phyloP scores from a whole-genome alignment of 1,140 invertebrate genomes.

The Solenopsis fugax region DNA sequence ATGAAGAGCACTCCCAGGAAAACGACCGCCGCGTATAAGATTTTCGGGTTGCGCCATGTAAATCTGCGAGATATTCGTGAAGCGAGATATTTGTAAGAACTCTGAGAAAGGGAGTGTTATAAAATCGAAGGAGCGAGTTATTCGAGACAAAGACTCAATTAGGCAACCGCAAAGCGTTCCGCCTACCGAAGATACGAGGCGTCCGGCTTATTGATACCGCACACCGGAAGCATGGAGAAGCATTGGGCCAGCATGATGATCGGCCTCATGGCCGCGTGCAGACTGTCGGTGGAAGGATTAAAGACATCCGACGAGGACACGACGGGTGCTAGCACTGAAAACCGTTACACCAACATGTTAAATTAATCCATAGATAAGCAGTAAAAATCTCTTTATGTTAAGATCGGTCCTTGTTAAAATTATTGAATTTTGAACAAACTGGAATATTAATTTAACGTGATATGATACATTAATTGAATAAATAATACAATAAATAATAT shows the following conservation, averaged over 20 bases:
- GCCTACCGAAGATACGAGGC: slow-evolving; percentile 82
- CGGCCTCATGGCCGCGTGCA: slow-evolving; percentile 84
- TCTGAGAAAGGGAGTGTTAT: not conserved
- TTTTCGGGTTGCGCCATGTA: slow-evolving; percentile 83
- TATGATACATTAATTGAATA: no score
- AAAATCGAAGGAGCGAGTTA: not conserved
- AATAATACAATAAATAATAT: no score
- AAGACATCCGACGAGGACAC: slow-evolving; percentile 24
- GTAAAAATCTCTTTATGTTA: no score
- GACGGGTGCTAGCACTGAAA: slow-evolving; percentile 75
- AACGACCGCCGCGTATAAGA: slow-evolving; percentile 81
- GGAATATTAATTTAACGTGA: no score
- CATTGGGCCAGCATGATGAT: slow-evolving; percentile 85
- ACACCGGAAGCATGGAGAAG: slow-evolving; percentile 86
- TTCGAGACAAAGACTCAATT: not conserved
- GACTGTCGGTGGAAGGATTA: slow-evolving; percentile 76
- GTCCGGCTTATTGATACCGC: slow-evolving; percentile 82
- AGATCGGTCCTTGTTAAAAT: no score
- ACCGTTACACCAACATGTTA: not conserved
- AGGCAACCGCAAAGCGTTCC: not conserved
- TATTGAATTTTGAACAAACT: no score
- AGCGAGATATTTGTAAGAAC: not conserved
- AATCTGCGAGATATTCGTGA: slow-evolving; percentile 77
- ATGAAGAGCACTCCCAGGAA: slow-evolving; percentile 75
- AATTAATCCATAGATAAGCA: not conserved